phyloP scores from a whole-genome alignment of 2,797 vertebrate genomes.

The Parotocinclus haroldoi region DNA sequence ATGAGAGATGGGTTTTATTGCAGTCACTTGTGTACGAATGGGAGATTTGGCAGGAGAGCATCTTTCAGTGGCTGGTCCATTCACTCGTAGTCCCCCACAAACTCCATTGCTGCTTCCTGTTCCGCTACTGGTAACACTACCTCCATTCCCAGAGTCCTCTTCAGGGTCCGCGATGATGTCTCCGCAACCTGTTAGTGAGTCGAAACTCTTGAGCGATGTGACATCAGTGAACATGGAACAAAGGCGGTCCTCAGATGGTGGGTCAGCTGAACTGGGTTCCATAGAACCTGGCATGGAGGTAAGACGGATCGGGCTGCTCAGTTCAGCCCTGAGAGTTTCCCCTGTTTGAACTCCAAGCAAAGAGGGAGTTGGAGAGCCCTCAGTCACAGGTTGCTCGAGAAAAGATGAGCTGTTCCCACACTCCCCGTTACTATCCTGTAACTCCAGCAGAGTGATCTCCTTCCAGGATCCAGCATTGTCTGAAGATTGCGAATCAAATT shows the following conservation, averaged over 20 bases:
- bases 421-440: conserved; percentile 36
- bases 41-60: conserved; percentile 63
- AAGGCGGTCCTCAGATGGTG: conserved; percentile 87
- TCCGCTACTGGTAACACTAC: conserved; percentile 74
- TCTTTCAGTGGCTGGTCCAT: conserved; percentile 42
- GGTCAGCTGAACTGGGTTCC: conserved; percentile 82
- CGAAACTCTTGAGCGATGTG: conserved; percentile 98
- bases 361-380: conserved; percentile 49
- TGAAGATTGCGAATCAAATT: conserved; percentile 27
- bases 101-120: conserved; percentile 66
- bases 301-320: conserved; percentile 29
- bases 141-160: conserved; percentile 78
- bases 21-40: conserved; percentile 57
- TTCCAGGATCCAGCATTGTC: conserved; percentile 56
- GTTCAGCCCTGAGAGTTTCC: conserved; percentile 34
- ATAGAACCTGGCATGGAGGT: conserved; percentile 58
- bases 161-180: conserved; percentile 97
- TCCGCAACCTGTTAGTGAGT: conserved; percentile 97
- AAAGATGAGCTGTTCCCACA: conserved; percentile 45
- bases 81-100: conserved; percentile 58
- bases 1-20: conserved; percentile 57
- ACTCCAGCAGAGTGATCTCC: conserved; percentile 51
- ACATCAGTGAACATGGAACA: conserved; percentile 96
- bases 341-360: conserved; percentile 55
- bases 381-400: conserved; percentile 63